phyloP scores from a whole-genome alignment of 64 coral and sea anemone genomes.

The Stichodactyla helianthus region DNA sequence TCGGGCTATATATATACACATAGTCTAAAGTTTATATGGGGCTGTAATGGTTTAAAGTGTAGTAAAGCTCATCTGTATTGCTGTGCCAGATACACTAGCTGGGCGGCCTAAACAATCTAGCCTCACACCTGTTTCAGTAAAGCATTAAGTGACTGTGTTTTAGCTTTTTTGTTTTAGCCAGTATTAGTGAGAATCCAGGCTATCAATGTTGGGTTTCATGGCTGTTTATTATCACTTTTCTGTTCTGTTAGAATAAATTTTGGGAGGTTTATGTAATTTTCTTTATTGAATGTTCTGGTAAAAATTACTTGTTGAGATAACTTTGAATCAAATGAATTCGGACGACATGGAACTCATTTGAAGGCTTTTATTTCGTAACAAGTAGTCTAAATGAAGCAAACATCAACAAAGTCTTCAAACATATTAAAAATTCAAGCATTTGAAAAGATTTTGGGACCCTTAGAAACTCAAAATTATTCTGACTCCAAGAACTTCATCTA shows the following conservation, averaged over 20 bases:
- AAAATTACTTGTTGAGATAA: background rate
- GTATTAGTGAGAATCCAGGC: background rate
- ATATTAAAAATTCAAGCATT: slow-evolving; percentile 41
- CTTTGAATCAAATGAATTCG: background rate
- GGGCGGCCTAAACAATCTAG: background rate
- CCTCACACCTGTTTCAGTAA: background rate
- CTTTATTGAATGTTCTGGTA: background rate
- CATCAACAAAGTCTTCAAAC: slow-evolving; percentile 38
- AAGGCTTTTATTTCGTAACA: slow-evolving; percentile 25
- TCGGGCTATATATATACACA: background rate
- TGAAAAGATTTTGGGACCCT: background rate
- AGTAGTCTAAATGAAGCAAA: slow-evolving; percentile 45
- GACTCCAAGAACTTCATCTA: background rate
- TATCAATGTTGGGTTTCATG: too few relatives aligned
- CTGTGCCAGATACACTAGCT: background rate
- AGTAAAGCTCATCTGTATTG: background rate
- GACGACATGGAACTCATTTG: slow-evolving; percentile 11
- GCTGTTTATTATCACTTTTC: background rate
- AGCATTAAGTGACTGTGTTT: background rate
- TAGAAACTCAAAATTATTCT: background rate
- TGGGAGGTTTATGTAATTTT: background rate
- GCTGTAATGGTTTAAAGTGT: background rate
- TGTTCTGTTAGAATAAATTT: background rate
- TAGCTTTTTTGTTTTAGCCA: background rate
- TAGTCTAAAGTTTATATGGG: background rate